These are phyloP conservation scores for Tetragnatha versicolor DNA, from an alignment of 1,140 invertebrate species.

Conservation along the genomic window DNA sequence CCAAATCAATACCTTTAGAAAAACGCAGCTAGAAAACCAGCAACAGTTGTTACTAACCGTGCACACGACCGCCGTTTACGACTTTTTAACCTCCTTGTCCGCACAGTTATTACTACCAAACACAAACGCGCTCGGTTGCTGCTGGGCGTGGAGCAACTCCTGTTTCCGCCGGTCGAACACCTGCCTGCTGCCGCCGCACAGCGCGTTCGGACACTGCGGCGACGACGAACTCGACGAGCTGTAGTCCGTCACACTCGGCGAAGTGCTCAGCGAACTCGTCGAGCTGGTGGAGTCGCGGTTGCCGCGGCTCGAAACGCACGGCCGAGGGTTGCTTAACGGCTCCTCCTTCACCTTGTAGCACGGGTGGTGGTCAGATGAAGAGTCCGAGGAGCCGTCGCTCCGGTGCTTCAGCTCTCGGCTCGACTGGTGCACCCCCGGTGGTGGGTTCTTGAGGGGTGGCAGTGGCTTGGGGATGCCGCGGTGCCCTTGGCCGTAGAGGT, in stretches of 20 bases:
- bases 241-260: conserved; percentile 46
- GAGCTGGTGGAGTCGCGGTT: conserved; percentile 40
- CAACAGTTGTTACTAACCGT: no score
- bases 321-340: background rate
- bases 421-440: background rate
- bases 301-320: background rate
- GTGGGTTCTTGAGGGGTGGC: conserved; percentile 11
- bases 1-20: no score
- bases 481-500: conserved; percentile 10
- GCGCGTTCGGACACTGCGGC: conserved; percentile 16
- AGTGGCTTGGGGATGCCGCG: conserved; percentile 1
- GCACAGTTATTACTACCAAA: no score
- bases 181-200: background rate
- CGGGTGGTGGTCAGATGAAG: background rate
- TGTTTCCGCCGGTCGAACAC: background rate
- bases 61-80: no score
- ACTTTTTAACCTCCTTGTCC: background rate
- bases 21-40: no score
- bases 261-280: conserved; percentile 50
- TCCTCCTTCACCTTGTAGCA: background rate
- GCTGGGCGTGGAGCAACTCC: background rate
- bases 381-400: conserved; percentile 10
- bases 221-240: conserved; percentile 49
- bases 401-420: background rate
- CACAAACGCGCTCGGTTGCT: background rate